Conservation (phyloP, 2,888 invertebrate genomes). For the Agrochola circellaris region DNA sequence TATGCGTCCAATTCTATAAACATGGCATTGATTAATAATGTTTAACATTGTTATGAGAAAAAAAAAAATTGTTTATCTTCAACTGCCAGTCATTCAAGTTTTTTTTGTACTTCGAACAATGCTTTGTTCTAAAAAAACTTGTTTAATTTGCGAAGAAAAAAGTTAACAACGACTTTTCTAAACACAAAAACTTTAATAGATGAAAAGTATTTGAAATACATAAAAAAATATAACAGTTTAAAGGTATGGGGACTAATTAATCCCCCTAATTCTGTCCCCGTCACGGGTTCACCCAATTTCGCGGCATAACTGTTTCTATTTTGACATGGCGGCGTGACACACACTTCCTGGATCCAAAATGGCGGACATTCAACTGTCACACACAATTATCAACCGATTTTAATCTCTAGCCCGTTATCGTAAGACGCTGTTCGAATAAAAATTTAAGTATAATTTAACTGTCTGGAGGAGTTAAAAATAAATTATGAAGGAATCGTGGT, state of each 20-base stretch:
- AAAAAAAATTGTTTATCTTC: constrained; percentile 33
- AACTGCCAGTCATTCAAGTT: constrained; percentile 52
- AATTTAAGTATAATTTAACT: constrained; percentile 68
- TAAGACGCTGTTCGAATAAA: constrained; percentile 67
- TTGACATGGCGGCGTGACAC: constrained; percentile 81
- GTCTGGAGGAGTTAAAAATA: constrained; percentile 66
- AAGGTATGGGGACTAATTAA: constrained; percentile 60
- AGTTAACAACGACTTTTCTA: constrained; percentile 23
- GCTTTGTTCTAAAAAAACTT: constrained; percentile 9
- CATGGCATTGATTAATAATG: constrained; percentile 53
- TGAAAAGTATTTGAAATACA: constrained; percentile 17
- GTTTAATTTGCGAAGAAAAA: constrained; percentile 21
- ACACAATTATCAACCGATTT: constrained; percentile 69
- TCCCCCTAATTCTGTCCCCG: constrained; percentile 59
- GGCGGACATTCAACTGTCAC: constrained; percentile 74
- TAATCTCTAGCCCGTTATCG: constrained; percentile 69
- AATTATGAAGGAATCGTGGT: constrained; percentile 48
- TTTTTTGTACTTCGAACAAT: constrained; percentile 50
- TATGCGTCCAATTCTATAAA: constrained; percentile 39
- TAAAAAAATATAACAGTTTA: constrained; percentile 44
- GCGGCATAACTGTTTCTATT: constrained; percentile 82
- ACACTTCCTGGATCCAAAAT: constrained; percentile 82
- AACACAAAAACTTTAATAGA: not conserved
- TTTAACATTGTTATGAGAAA: constrained; percentile 31
- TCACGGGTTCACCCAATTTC: constrained; percentile 81